These are phyloP conservation scores for Neoarius graeffei DNA, from an alignment of 2,113 vertebrate genomes.

Conservation along the genomic window DNA sequence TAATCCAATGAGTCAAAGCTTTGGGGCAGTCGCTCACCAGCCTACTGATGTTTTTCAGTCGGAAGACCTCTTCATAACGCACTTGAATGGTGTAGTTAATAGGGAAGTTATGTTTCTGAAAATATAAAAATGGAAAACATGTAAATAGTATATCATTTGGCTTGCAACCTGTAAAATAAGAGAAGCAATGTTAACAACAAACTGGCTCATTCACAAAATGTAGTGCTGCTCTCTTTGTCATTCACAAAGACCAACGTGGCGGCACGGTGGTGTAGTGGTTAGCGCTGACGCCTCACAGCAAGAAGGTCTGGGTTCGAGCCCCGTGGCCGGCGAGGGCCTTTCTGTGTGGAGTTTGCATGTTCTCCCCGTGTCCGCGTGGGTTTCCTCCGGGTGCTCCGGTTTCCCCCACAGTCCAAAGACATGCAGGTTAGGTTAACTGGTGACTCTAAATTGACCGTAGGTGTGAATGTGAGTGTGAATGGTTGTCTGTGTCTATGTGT, in stretches of 20 bases:
- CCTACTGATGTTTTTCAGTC: conserved; percentile 68
- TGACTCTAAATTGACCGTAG: too few relatives aligned
- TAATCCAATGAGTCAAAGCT: conserved; percentile 37
- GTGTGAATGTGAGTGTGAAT: too few relatives aligned
- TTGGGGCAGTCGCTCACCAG: conserved; percentile 63
- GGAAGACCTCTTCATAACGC: conserved; percentile 71
- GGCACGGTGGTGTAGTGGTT: too few relatives aligned
- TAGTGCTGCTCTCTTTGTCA: background rate
- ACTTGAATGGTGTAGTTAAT: conserved; percentile 74
- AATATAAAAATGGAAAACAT: background rate
- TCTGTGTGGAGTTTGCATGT: too few relatives aligned
- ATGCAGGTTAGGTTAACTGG: too few relatives aligned
- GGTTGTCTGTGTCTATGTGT: too few relatives aligned
- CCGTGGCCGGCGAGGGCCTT: too few relatives aligned
- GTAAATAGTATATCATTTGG: background rate
- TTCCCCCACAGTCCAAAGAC: too few relatives aligned
- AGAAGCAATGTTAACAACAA: background rate
- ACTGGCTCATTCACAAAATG: background rate
- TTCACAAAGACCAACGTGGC: background rate
- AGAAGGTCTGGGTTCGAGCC: too few relatives aligned
- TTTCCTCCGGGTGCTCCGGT: too few relatives aligned
- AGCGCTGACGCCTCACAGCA: too few relatives aligned
- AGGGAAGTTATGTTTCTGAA: conserved; percentile 75
- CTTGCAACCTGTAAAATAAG: background rate
- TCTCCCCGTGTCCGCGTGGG: too few relatives aligned